Base-by-base conservation (phyloP, 1,140 invertebrate species). In the Vanessa atalanta region DNA sequence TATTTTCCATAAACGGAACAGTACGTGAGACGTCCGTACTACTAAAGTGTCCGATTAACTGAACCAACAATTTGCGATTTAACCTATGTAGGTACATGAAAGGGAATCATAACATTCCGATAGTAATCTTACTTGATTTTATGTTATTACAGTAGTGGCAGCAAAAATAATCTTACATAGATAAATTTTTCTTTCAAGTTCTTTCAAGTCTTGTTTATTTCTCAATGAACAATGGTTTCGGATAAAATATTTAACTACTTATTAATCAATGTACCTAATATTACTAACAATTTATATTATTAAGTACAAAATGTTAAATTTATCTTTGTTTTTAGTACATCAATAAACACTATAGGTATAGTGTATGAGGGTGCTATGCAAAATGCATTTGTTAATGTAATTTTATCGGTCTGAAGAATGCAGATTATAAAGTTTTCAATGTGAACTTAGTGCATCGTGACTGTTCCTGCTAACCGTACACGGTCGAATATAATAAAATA, bases 11-110 rank as follows among this genome's bases (percentile, higher is more conserved):
- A 72, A 79, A 76, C 71, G 78, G 75, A 75, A 76, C 50, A 72
- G 73, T 80, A 76, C 75, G 78, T 78, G 77, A 83, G 69, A 60
- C 66, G 78, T 78, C 73, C 73, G 70, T 73, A 71, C 73, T 79
- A 76, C 77, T 86, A 83, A 86, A 85, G 78, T 84, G 82, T 83
- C 82, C 80, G 79, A 72, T 86, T 77, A 79, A 83, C 73, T 72
- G 84, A 88, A 83, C 83, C 81, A 77, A 81, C 89, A 87, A 90
- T 92, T 90, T 92, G 85, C 84, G 80, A 87, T 88, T 90, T 90
- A 89, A 83, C 84, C 84, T 86, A 83, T 79, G 81, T 80, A 77
- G 77, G 77, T 79, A 86, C 83, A 83, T 87, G 84, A 89, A 87
- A 80, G 83, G 83, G 83, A 89, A 87, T 89, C 83, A 85, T 87